phyloP scores from a whole-genome alignment of 2,888 invertebrate genomes.

The Patella caerulea region DNA sequence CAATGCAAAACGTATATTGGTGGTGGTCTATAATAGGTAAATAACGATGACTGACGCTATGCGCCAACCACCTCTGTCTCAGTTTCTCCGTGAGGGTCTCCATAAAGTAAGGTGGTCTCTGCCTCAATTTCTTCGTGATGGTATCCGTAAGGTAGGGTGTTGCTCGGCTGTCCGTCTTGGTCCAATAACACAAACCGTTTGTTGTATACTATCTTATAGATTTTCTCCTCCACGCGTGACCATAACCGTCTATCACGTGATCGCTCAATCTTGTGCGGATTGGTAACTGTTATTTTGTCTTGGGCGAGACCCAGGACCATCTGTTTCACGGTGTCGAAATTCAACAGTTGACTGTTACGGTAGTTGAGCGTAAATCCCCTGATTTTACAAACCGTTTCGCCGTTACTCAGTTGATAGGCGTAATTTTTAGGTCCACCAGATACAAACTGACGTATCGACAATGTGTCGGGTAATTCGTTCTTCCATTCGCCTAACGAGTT shows the following conservation, averaged over 20 bases:
- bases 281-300: background rate
- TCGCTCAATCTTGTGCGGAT: background rate
- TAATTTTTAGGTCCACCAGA: conserved; percentile 1
- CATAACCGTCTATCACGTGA: background rate
- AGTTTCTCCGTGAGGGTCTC: background rate
- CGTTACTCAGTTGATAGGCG: conserved; percentile 3
- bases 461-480: background rate
- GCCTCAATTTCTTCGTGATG: background rate
- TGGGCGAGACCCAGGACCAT: background rate
- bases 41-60: too few species aligned
- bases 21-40: too few species aligned
- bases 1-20: background rate
- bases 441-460: background rate
- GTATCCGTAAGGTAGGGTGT: too few species aligned
- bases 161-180: too few species aligned
- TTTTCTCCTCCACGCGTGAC: background rate
- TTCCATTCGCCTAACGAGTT: background rate
- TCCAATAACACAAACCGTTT: background rate
- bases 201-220: conserved; percentile 1
- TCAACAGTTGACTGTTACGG: background rate
- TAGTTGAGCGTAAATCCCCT: background rate
- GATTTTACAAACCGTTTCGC: background rate
- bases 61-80: background rate
- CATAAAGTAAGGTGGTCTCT: background rate
- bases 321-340: conserved; percentile 2